Percentiles rank a stretch among this genome's conserved stretches.
Evolutionary conservation across 2,797 vertebrate species (phyloP).

Genomic region (Halcyon smyrnensis): DNA sequence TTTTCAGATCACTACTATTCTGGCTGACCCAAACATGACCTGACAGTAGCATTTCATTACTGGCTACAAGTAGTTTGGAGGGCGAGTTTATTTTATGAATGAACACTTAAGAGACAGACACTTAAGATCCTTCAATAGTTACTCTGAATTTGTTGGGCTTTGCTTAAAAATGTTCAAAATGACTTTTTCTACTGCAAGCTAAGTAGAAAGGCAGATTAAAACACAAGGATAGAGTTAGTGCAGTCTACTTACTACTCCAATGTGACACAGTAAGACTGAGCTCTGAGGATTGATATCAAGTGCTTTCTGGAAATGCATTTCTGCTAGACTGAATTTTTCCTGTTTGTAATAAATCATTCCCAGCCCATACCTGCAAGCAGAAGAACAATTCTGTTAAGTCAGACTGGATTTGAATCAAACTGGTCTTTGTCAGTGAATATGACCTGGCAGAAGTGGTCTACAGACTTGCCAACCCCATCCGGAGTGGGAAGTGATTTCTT

Average conservation of each 20-base stretch:
- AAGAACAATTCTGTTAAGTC: not conserved
- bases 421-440: not conserved
- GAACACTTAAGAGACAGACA: not conserved
- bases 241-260: slow-evolving; percentile 90
- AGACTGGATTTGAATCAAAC: not conserved
- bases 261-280: slow-evolving; percentile 96
- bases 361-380: slow-evolving; percentile 90
- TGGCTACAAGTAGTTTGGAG: not conserved
- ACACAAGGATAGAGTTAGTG: not conserved
- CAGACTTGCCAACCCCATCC: not conserved
- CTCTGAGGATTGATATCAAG: slow-evolving; percentile 98
- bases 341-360: slow-evolving; percentile 99
- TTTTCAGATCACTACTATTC: not conserved
- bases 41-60: not conserved
- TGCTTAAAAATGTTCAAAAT: not conserved
- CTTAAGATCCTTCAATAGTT: not conserved
- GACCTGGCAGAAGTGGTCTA: not conserved
- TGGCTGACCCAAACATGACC: not conserved
- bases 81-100: too few species aligned
- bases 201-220: not conserved
- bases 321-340: slow-evolving; percentile 96
- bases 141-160: not conserved
- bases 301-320: slow-evolving; percentile 99
- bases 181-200: not conserved
- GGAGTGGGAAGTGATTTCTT: not conserved